Conservation (phyloP, 2,888 invertebrate genomes). For the Dolichopus griseipennis region DNA sequence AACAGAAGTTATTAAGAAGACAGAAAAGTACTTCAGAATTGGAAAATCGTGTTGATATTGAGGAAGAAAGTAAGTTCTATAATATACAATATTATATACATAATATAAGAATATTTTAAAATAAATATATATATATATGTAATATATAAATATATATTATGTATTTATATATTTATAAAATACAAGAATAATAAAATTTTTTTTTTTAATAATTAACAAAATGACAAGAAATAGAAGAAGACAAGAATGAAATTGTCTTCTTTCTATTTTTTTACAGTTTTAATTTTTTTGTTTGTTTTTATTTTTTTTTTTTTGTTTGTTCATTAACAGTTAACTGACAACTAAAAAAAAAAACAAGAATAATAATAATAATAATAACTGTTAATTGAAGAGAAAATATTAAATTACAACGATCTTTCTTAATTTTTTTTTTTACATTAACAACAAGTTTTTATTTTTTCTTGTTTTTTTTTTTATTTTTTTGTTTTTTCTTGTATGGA, state of each 20-base stretch:
- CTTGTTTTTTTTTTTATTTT: too few relatives aligned
- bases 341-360: neutral
- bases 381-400: neutral
- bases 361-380: neutral
- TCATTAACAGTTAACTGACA: neutral
- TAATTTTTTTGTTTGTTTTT: neutral
- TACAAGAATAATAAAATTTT: neutral
- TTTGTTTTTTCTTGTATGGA: too few relatives aligned
- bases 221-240: neutral
- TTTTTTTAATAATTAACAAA: conserved; percentile 15
- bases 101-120: neutral
- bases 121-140: conserved; percentile 9
- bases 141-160: conserved; percentile 10
- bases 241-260: conserved; percentile 10
- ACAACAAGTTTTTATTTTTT: too few relatives aligned
- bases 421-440: too few relatives aligned
- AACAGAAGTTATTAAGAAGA: conserved; percentile 70
- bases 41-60: conserved; percentile 60
- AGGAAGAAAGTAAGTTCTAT: conserved; percentile 70
- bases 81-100: conserved; percentile 10
- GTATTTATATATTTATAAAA: neutral
- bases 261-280: conserved; percentile 11
- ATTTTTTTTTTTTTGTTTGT: neutral
- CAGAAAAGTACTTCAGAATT: conserved; percentile 85
- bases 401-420: neutral